Conservation (phyloP, 2,113 vertebrate species). For the Limanda limanda region DNA sequence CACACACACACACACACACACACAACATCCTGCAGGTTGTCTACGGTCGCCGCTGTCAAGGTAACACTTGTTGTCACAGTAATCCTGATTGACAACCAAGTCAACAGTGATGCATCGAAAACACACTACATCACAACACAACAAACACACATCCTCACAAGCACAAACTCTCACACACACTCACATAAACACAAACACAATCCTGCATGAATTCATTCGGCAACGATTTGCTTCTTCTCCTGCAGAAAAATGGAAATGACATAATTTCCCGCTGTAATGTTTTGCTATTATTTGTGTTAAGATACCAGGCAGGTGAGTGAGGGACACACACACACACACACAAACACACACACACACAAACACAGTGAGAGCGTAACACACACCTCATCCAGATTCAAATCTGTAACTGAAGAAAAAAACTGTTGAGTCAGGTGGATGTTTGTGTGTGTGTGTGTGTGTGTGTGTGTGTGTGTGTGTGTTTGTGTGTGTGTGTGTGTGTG, state of each 20-base stretch:
- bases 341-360: background rate
- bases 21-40: slow-evolving; percentile 43
- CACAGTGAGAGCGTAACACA: background rate
- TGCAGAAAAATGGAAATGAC: slow-evolving; percentile 24
- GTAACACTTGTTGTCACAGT: slow-evolving; percentile 59
- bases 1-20: slow-evolving; percentile 20
- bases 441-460: background rate
- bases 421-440: slow-evolving; percentile 58
- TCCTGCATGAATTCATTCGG: slow-evolving; percentile 17
- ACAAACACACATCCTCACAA: background rate
- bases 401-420: slow-evolving; percentile 51
- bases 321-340: slow-evolving; percentile 26
- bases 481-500: slow-evolving; percentile 13
- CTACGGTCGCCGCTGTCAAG: slow-evolving; percentile 46
- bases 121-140: background rate
- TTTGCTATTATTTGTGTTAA: background rate
- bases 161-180: background rate
- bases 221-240: background rate
- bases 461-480: background rate
- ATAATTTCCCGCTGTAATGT: slow-evolving; percentile 44
- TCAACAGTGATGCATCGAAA: slow-evolving; percentile 19
- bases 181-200: background rate
- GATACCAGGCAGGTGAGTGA: slow-evolving; percentile 18
- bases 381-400: slow-evolving; percentile 61
- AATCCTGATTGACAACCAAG: slow-evolving; percentile 66